Conservation (phyloP, 2,888 invertebrate genomes). For the Pardosa pseudoannulata region DNA sequence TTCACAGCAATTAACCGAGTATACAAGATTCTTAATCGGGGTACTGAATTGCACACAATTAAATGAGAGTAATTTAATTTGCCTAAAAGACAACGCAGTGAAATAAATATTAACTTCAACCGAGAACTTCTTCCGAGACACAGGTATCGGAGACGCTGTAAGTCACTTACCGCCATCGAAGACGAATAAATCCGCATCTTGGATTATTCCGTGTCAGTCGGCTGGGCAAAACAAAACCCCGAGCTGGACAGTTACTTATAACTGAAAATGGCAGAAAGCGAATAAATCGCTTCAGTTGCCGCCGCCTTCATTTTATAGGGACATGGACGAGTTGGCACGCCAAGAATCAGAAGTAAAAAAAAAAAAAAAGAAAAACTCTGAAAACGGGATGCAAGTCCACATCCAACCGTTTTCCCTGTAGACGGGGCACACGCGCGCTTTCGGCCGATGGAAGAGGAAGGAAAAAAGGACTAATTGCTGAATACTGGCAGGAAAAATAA, state of each 20-base stretch:
- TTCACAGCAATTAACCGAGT: too few species aligned
- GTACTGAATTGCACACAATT: too few species aligned
- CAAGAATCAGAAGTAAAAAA: not conserved
- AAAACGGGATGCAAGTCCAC: slow-evolving; percentile 1
- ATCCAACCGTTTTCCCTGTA: slow-evolving; percentile 42
- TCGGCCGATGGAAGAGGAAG: not conserved
- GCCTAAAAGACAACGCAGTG: too few species aligned
- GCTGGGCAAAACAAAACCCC: not conserved
- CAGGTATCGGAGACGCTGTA: too few species aligned
- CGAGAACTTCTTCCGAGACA: too few species aligned
- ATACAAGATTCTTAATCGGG: too few species aligned
- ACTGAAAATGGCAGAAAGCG: slow-evolving; percentile 14
- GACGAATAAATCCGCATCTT: slow-evolving; percentile 9
- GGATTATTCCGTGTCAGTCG: not conserved
- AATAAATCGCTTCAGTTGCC: slow-evolving; percentile 69
- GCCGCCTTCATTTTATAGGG: slow-evolving; percentile 50
- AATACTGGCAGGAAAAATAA: not conserved
- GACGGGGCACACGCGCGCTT: slow-evolving; percentile 16
- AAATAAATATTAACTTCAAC: too few species aligned
- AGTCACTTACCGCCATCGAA: not conserved
- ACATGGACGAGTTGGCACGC: slow-evolving; percentile 22
- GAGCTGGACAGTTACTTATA: not conserved
- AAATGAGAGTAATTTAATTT: too few species aligned
- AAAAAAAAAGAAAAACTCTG: slow-evolving; percentile 23
- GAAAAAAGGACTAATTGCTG: not conserved